phyloP scores from a whole-genome alignment of 1,140 invertebrate species.

The Contarinia nasturtii region DNA sequence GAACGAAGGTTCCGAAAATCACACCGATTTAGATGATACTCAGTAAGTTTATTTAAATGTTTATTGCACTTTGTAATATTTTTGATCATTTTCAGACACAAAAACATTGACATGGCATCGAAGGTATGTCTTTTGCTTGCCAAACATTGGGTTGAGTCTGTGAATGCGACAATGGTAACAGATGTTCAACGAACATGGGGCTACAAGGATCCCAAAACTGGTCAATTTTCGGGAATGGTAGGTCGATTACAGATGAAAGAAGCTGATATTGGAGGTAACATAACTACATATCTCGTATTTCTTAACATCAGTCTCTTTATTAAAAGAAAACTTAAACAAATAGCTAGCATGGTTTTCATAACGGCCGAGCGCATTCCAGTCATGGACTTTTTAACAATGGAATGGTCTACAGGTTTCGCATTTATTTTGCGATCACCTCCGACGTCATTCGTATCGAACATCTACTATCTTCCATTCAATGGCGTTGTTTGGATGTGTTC shows the following conservation, averaged over 20 bases:
- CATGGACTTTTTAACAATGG: slow-evolving; percentile 1
- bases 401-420: slow-evolving; percentile 1
- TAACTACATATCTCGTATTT: background rate
- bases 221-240: slow-evolving; percentile 19
- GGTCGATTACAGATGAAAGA: slow-evolving; percentile 5
- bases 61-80: too few relatives aligned
- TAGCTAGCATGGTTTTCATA: slow-evolving; percentile 2
- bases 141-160: too few relatives aligned
- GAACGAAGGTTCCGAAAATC: slow-evolving; percentile 1
- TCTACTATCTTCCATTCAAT: slow-evolving; percentile 7
- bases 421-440: slow-evolving; percentile 6
- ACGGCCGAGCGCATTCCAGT: background rate
- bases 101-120: too few relatives aligned
- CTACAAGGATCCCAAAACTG: too few relatives aligned
- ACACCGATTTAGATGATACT: background rate
- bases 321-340: too few relatives aligned
- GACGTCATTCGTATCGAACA: slow-evolving; percentile 4
- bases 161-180: too few relatives aligned
- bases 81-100: too few relatives aligned
- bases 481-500: slow-evolving; percentile 2
- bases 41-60: too few relatives aligned
- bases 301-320: too few relatives aligned
- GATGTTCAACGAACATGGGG: too few relatives aligned
- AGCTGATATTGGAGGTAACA: slow-evolving; percentile 11
- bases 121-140: too few relatives aligned